A percentile compares a stretch with the other conserved stretches of the same genome.
Evolutionary conservation across 2,113 vertebrate genomes (phyloP).

Genomic region (Anolis carolinensis): DNA sequence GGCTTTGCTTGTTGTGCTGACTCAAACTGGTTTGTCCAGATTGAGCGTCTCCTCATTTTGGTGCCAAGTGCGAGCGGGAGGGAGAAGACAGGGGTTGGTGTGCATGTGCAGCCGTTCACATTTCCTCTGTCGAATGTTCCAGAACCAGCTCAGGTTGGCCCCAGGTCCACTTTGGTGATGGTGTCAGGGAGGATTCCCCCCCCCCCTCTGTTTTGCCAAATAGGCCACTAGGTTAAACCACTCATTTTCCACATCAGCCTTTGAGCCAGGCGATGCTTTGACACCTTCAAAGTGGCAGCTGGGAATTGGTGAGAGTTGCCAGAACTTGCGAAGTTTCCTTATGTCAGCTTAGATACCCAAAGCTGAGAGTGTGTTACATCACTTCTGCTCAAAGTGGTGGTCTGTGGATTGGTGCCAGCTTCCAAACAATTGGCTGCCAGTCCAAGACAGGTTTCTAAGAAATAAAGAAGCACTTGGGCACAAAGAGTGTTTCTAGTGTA

Average conservation of each 20-base stretch:
- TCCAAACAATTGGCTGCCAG: too few relatives aligned
- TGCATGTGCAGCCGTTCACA: background rate
- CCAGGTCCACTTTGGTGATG: background rate
- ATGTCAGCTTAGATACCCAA: background rate
- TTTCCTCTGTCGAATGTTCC: constrained; percentile 15
- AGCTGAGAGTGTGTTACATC: background rate
- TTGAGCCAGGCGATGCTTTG: background rate
- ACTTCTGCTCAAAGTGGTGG: too few relatives aligned
- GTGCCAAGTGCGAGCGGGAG: constrained; percentile 48
- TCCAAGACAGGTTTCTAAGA: too few relatives aligned
- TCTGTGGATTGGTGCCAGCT: too few relatives aligned
- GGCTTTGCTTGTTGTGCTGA: constrained; percentile 80
- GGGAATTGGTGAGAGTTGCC: background rate
- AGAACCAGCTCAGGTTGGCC: background rate
- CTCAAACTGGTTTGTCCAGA: constrained; percentile 85
- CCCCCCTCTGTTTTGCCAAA: background rate
- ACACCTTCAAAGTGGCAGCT: background rate
- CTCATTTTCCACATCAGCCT: background rate
- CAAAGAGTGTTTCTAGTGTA: too few relatives aligned
- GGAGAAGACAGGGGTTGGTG: constrained; percentile 46
- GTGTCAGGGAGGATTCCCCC: background rate
- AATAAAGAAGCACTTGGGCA: too few relatives aligned
- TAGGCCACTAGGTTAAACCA: background rate
- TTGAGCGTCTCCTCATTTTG: constrained; percentile 66
- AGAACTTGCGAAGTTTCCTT: background rate